Evolutionary conservation across 2,888 invertebrate genomes (phyloP), one percentile per base, ranked within the genome.

Genomic region (Chironomus riparius): DNA sequence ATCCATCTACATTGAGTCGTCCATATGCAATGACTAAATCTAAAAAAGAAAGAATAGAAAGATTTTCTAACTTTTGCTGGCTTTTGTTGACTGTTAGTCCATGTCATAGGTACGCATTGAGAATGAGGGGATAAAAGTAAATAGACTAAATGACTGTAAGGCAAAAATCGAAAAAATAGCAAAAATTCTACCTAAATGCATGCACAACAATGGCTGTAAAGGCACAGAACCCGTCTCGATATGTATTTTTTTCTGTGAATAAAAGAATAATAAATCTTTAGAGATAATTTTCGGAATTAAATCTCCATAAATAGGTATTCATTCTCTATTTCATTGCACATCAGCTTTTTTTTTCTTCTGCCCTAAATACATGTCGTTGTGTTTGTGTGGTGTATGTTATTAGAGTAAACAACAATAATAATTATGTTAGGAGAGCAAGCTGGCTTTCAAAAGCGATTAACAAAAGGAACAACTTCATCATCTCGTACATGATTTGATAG

Each of bases 231-330:
- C 38, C 38, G 38, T 38, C 38, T 38, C 38, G 10, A 38, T 38
- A 38, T 38, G 10, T 7, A 7, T 38, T 38, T 2, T 38, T 38
- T 38, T 38, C 1, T 13, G 15, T 56, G 56, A 56, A 56, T 56
- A 56, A 56, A 56, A 56, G 38, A 38, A 38, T 38, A 38, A 38
- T 38, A 38, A 38, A 38, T 38, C 38, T 38, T 38, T 38, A 24
- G 22, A 65, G 65, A 65, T 65, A 65, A 65, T 65, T 65, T 65
- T 21, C 7, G 65, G 65, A 65, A 65, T 65, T 65, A 65, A 65
- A 65, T 65, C 65, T 65, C 21, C 65, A 21, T 22, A 21, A 21
- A 65, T 56, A 56, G 56, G 56, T 56, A 56, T 56, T 56, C 18
- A 18, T 15, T n/a, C 18, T n/a, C 65, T 28, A 18, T 56, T 56